Percentiles rank a stretch among this genome's conserved stretches.
Evolutionary conservation across 92 coral and sea anemone species (phyloP).

Genomic region (Pocillopora grandis): DNA sequence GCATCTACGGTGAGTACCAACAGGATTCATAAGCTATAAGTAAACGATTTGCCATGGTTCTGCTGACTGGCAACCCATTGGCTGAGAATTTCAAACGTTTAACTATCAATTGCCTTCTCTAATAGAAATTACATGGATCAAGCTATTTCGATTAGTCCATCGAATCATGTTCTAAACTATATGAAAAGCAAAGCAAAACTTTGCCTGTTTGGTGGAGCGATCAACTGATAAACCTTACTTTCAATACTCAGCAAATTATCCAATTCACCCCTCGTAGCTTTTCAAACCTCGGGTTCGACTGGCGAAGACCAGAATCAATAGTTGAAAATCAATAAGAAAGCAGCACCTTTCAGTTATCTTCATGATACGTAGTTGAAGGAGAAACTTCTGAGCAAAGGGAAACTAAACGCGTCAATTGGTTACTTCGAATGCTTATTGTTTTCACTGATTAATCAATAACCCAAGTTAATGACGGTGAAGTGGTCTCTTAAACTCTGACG

Average conservation of each 20-base stretch:
- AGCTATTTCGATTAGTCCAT: too few species aligned
- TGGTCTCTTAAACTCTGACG: not conserved
- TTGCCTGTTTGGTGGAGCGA: too few species aligned
- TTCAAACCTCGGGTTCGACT: not conserved
- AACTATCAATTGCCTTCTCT: too few species aligned
- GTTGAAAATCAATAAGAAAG: not conserved
- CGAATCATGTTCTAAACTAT: not conserved
- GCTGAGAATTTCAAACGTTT: too few species aligned
- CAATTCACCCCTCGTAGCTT: conserved; percentile 6
- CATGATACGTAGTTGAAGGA: not conserved
- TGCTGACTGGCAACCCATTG: too few species aligned
- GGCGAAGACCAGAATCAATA: not conserved
- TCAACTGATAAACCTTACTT: not conserved
- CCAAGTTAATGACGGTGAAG: not conserved
- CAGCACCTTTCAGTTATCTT: not conserved
- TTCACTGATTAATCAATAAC: not conserved
- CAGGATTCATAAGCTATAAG: too few species aligned
- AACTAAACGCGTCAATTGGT: too few species aligned
- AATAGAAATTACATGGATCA: too few species aligned
- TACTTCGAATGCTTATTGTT: not conserved
- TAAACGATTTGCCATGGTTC: too few species aligned
- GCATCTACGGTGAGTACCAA: too few species aligned
- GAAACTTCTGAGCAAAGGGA: not conserved
- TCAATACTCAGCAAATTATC: not conserved
- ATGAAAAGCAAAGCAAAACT: too few species aligned